Base-by-base conservation (phyloP, 2,888 invertebrate species). In the Cephus runcator region DNA sequence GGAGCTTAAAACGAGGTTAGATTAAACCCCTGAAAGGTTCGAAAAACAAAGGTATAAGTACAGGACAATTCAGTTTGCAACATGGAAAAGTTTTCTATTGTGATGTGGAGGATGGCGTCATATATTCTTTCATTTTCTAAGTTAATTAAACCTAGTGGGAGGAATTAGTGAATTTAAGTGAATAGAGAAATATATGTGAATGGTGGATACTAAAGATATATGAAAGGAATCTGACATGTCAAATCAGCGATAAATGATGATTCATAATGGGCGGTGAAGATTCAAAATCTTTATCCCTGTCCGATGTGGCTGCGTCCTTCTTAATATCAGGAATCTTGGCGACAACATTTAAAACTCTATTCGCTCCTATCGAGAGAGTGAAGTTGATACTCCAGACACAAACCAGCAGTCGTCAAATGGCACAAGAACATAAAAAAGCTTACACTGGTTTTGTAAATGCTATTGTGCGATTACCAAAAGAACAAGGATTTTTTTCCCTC, bases 341-440 rank as follows among this genome's bases (percentile, higher is more conserved):
- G 23, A 36, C 81, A 9, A 12, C 76, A 35, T 82, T 81, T n/a
- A 80, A 75, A 68, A 78, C 77, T 23, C n/a, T 81, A 68, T 71
- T n/a, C 34, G 82, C 82, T 0, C 82, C 82, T 0, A 4, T 82
- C 15, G 82, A 82, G 68, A 77, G 82, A 31, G 35, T 82, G 11
- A 82, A 81, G 74, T 74, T 82, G 68, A 82, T 82, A 35, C 78
- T 82, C 31, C 82, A 82, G 23, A 82, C 82, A 31, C 82, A 82
- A 73, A 36, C 80, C n/a, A 79, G 80, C 56, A 82, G 82, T 31
- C 69, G 3, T 15, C 82, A 83, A 56, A 80, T 82, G 68, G 75
- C 31, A n/a, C 11, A 30, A 2, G 11, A 31, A n/a, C 15, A 78
- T n/a, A 76, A 76, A 73, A 68, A 36, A 11, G 73, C 76, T 3